Conservation (phyloP, 1,140 invertebrate species). For the Drosophila littoralis region DNA sequence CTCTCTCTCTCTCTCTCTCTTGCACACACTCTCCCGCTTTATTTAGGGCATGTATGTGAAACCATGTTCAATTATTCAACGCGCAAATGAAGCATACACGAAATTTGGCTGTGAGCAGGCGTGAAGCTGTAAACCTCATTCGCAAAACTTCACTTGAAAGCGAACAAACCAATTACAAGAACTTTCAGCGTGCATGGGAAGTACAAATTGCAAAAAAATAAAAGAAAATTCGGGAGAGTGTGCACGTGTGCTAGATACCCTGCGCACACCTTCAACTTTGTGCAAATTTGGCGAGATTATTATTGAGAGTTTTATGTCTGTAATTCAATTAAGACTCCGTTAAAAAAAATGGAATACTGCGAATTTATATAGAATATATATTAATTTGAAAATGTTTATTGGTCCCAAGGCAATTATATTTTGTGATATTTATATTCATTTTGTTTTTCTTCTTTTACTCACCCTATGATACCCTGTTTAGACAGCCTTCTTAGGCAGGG, state of each 20-base stretch:
- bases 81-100: conserved; percentile 52
- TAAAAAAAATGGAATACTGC: too few relatives aligned
- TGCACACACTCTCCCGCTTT: neutral
- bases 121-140: conserved; percentile 67
- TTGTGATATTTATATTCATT: too few relatives aligned
- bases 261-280: neutral
- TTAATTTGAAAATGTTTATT: too few relatives aligned
- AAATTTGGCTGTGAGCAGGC: conserved; percentile 49
- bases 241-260: conserved; percentile 2
- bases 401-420: too few relatives aligned
- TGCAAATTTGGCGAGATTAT: too few relatives aligned
- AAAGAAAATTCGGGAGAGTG: neutral
- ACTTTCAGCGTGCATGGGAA: conserved; percentile 32
- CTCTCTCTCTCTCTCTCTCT: neutral
- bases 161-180: conserved; percentile 31
- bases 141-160: conserved; percentile 47
- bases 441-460: too few relatives aligned
- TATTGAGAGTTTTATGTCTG: too few relatives aligned
- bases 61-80: conserved; percentile 68
- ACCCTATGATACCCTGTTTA: neutral
- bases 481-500: neutral
- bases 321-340: too few relatives aligned
- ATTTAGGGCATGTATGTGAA: neutral
- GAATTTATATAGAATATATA: too few relatives aligned
- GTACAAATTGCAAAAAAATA: conserved; percentile 6